Evolutionary conservation across 2,113 vertebrate genomes (phyloP).

Genomic region (Lipophrys pholis): DNA sequence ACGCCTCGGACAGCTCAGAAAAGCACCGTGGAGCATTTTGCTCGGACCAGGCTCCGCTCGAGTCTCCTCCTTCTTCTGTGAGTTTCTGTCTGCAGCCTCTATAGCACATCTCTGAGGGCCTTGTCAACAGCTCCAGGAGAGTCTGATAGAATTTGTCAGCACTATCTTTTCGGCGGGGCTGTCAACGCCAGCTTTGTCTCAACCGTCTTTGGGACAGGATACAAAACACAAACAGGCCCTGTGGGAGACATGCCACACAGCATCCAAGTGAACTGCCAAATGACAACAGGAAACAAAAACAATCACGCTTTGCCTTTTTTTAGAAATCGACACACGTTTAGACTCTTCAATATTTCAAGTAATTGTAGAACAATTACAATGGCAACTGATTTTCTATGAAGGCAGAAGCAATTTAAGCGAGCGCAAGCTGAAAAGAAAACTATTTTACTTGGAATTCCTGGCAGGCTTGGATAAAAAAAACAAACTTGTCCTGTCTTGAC

Average conservation of each 20-base stretch:
- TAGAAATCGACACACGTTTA: conserved; percentile 11
- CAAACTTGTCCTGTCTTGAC: conserved; percentile 65
- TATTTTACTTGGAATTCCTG: conserved; percentile 40
- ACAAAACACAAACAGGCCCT: conserved; percentile 73
- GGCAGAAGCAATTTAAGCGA: conserved; percentile 11
- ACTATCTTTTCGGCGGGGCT: conserved; percentile 71
- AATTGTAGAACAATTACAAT: conserved; percentile 23
- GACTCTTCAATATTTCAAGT: conserved; percentile 20
- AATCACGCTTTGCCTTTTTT: conserved; percentile 13
- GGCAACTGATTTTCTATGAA: conserved; percentile 33
- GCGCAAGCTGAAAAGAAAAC: conserved; percentile 20
- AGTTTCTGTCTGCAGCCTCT: conserved; percentile 41
- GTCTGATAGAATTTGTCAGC: conserved; percentile 77
- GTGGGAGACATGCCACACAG: conserved; percentile 37
- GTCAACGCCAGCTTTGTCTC: conserved; percentile 74
- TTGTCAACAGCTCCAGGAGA: conserved; percentile 74
- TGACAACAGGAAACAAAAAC: conserved; percentile 40
- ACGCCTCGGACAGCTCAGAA: conserved; percentile 43
- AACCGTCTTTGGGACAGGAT: conserved; percentile 61
- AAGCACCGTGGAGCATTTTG: conserved; percentile 50
- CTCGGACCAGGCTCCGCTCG: conserved; percentile 25
- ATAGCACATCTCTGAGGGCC: conserved; percentile 59
- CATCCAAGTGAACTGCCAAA: conserved; percentile 46
- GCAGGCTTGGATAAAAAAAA: conserved; percentile 40
- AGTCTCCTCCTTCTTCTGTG: conserved; percentile 44